Evolutionary conservation across 2,797 vertebrate genomes (phyloP).

Genomic region (Falco cherrug): DNA sequence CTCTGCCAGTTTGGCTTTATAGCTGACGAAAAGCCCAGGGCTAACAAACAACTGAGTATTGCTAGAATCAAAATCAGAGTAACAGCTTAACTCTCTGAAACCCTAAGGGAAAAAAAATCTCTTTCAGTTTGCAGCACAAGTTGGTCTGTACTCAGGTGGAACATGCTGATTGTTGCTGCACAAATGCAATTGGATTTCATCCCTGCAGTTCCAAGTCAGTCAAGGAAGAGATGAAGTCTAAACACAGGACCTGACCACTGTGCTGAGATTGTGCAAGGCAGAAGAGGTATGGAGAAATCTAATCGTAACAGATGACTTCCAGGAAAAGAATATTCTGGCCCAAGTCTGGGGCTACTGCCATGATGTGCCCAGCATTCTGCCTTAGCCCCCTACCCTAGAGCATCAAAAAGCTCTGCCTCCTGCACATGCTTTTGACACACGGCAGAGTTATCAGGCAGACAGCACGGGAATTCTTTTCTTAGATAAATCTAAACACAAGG

Average conservation of each 20-base stretch:
- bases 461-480: neutral
- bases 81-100: neutral
- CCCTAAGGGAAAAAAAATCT: neutral
- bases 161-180: rapidly evolving
- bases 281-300: neutral
- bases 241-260: neutral
- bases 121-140: neutral
- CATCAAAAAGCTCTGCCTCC: neutral
- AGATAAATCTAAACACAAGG: neutral
- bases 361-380: rapidly evolving
- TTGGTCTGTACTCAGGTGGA: neutral
- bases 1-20: neutral
- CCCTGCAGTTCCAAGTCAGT: rapidly evolving
- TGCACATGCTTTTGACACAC: rapidly evolving
- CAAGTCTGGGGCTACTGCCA: neutral
- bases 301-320: neutral
- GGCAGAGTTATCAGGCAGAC: neutral
- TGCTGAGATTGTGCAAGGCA: neutral
- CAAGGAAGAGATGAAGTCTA: neutral
- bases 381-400: neutral
- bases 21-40: neutral
- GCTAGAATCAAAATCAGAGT: neutral
- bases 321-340: neutral
- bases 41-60: neutral
- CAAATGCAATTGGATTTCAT: neutral